Base-by-base conservation (phyloP, 2,797 vertebrate species). In the Sebastes aleutianus region DNA sequence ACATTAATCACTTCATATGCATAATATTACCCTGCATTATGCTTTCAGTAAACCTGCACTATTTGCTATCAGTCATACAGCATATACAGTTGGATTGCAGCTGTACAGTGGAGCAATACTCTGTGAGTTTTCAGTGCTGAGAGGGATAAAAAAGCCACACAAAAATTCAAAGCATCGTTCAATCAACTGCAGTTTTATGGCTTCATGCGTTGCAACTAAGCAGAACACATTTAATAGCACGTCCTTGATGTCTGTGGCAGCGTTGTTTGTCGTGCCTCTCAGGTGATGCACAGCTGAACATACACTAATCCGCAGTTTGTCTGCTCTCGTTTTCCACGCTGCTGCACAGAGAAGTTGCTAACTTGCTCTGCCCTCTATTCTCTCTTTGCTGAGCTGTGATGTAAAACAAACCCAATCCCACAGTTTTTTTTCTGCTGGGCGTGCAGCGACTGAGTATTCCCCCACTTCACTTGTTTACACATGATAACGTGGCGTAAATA, bases 401-500 rank as follows among this genome's bases (percentile, higher is more conserved):
- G 70, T 85, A 66, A 74, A 86, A 78, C 75, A 74, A 83, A 74
- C 68, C 11, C 58, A 83, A 63, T 26, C 54, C n/a, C 14, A 3
- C 27, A 3, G 6, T 18, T n/a, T 59, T 18, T 32, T 4, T 13
- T 24, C 3, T 47, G 26, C n/a, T 58, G 4, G 6, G 9, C 32
- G 10, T 11, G 39, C 34, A 50, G 59, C 36, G 0, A 3, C 18
- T 3, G 24, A 27, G 20, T 65, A 11, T 54, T 72, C 59, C 70
- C 22, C 57, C 34, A n/a, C 75, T 79, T 74, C 10, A 14, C 72
- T 67, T 76, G 74, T 82, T 87, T 82, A 73, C 74, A 54, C 74
- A 4, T 1, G 43, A 63, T 73, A 78, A 79, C 8, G 2, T 29
- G 59, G 29, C 6, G 5, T 34, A 50, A 80, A 68, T 80, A 59